Evolutionary conservation across 1,140 invertebrate species (phyloP).

Genomic region (Cherax destructor): DNA sequence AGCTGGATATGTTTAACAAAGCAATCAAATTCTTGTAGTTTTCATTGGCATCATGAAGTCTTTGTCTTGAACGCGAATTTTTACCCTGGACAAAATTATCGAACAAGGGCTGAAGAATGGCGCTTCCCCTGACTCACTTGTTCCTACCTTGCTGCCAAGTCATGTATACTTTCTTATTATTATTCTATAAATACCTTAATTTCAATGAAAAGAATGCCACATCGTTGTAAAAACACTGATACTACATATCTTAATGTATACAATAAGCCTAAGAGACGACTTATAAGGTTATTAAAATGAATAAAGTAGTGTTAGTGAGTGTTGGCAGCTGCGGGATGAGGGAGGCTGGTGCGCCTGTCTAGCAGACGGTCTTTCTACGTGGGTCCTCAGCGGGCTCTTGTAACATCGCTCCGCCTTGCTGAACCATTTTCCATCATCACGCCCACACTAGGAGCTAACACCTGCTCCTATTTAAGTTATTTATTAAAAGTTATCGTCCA

Average conservation of each 20-base stretch:
- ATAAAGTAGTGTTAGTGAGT: not conserved
- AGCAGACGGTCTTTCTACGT: not conserved
- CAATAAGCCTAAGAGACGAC: not conserved
- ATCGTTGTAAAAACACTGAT: not conserved
- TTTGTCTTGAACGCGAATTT: too few species aligned
- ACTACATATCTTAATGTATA: not conserved
- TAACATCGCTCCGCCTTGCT: not conserved
- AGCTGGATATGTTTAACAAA: too few species aligned
- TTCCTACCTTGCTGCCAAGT: not conserved
- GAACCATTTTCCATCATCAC: not conserved
- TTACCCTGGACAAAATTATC: not conserved
- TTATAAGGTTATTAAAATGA: not conserved
- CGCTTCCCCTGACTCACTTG: not conserved
- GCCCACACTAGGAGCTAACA: slow-evolving; percentile 1
- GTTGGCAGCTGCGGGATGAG: not conserved
- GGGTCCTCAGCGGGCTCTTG: not conserved
- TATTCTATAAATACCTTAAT: not conserved
- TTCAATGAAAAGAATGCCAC: not conserved
- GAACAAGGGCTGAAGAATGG: not conserved
- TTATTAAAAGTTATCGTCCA: not conserved
- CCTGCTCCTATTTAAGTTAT: not conserved
- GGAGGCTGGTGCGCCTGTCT: not conserved
- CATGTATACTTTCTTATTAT: not conserved
- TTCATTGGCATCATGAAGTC: too few species aligned
- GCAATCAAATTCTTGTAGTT: too few species aligned